Evolutionary conservation across 2,888 invertebrate species (phyloP).

Genomic region (Drosophila sordidula): DNA sequence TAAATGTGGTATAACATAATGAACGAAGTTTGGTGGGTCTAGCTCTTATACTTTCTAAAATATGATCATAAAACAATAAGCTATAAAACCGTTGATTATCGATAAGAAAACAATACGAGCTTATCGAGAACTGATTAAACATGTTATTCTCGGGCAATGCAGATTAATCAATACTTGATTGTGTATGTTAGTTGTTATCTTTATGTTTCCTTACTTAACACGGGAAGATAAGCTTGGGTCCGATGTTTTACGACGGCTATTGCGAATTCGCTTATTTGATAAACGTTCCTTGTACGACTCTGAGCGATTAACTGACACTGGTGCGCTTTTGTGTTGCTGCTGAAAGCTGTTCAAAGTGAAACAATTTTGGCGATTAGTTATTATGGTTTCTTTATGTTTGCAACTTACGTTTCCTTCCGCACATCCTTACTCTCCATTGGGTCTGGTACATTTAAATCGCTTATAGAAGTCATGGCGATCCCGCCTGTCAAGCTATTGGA

Average conservation of each 20-base stretch:
- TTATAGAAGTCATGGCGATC: conserved; percentile 48
- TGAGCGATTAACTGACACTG: conserved; percentile 87
- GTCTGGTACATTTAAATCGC: conserved; percentile 82
- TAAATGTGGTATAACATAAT: too few species aligned
- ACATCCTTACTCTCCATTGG: conserved; percentile 76
- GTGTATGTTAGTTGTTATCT: background rate
- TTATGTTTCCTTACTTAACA: conserved; percentile 86
- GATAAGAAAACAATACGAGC: too few species aligned
- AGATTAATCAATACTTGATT: background rate
- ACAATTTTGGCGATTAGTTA: background rate
- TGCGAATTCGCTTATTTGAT: conserved; percentile 88
- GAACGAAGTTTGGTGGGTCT: too few species aligned
- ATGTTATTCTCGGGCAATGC: too few species aligned
- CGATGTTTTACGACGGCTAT: conserved; percentile 91
- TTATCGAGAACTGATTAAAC: too few species aligned
- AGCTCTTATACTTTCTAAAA: too few species aligned
- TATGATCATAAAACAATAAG: too few species aligned
- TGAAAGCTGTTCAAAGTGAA: conserved; percentile 65
- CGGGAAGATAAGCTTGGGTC: conserved; percentile 91
- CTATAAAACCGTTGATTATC: too few species aligned
- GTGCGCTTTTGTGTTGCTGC: conserved; percentile 84
- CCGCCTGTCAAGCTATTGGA: conserved; percentile 53
- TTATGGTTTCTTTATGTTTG: background rate
- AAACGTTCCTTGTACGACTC: conserved; percentile 91
- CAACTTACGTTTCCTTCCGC: conserved; percentile 76